Percentiles rank a stretch among this genome's conserved stretches.
Conservation (phyloP, 2,797 vertebrate genomes). For the Coregonus sp. region DNA sequence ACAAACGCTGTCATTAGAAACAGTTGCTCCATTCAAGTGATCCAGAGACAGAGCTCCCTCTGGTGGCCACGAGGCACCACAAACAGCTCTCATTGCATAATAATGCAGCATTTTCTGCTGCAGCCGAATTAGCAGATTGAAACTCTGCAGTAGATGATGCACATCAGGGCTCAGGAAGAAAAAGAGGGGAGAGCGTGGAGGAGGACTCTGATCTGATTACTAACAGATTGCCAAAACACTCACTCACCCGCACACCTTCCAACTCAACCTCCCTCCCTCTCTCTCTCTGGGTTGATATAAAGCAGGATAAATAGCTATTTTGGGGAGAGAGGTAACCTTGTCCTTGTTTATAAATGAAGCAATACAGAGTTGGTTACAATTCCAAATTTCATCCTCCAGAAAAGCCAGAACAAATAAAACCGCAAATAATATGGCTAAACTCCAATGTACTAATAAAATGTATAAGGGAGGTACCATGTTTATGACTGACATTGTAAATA, state of each 20-base stretch:
- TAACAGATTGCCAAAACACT: too few species aligned
- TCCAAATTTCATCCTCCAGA: too few species aligned
- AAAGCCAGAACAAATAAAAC: too few species aligned
- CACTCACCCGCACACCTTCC: not conserved
- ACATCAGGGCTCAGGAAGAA: not conserved
- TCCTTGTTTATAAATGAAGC: not conserved
- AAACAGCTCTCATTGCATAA: conserved; percentile 71
- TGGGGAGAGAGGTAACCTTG: conserved; percentile 1
- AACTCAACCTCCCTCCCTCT: too few species aligned
- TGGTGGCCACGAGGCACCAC: conserved; percentile 52
- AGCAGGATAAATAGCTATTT: conserved; percentile 8
- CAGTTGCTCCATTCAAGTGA: not conserved
- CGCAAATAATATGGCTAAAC: too few species aligned
- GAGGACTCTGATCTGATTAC: conserved; percentile 1
- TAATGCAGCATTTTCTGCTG: conserved; percentile 74
- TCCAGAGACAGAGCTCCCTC: conserved; percentile 55
- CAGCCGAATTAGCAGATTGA: conserved; percentile 54
- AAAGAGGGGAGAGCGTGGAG: not conserved
- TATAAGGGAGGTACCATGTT: too few species aligned
- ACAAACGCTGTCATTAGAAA: not conserved
- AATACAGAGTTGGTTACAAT: too few species aligned
- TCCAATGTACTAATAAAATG: too few species aligned
- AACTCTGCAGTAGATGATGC: conserved; percentile 51
- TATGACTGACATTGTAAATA: too few species aligned
- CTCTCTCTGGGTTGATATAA: conserved; percentile 6